Conservation (phyloP, 2,797 vertebrate species). For the Eulemur mongoz region DNA sequence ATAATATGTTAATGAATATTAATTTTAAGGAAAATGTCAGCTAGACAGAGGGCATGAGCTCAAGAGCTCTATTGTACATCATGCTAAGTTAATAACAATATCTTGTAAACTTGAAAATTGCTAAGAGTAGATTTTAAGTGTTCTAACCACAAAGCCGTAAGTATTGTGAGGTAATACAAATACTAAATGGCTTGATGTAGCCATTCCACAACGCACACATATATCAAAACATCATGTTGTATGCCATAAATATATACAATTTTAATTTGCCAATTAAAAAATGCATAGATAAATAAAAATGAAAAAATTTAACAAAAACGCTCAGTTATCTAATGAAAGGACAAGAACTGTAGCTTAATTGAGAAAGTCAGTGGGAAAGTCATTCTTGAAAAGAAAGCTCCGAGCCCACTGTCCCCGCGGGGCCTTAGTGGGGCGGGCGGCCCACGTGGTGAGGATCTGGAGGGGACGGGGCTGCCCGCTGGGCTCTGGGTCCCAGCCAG, state of each 20-base stretch:
- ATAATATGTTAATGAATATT: not conserved
- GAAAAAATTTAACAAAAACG: not conserved
- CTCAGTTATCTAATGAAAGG: not conserved
- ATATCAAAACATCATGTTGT: not conserved
- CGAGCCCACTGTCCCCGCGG: not conserved
- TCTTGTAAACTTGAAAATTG: not conserved
- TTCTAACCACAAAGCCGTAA: not conserved
- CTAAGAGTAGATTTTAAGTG: not conserved
- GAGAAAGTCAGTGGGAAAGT: not conserved
- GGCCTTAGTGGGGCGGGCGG: not conserved
- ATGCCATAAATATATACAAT: not conserved
- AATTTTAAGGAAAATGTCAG: not conserved
- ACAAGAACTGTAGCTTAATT: not conserved
- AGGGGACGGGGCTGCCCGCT: not conserved
- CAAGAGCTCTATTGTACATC: not conserved
- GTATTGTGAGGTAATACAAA: not conserved
- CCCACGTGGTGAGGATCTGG: not conserved
- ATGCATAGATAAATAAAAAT: not conserved
- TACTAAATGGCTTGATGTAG: not conserved
- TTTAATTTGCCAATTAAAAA: not conserved
- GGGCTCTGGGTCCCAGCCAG: not conserved
- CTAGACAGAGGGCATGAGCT: not conserved
- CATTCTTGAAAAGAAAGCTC: not conserved
- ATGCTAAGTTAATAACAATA: not conserved
- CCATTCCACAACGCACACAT: not conserved